A percentile compares a stretch with the other conserved stretches of the same genome.
These are phyloP conservation scores for Morphnarchus princeps DNA, from an alignment of 2,113 vertebrate species.

Conservation along the genomic window DNA sequence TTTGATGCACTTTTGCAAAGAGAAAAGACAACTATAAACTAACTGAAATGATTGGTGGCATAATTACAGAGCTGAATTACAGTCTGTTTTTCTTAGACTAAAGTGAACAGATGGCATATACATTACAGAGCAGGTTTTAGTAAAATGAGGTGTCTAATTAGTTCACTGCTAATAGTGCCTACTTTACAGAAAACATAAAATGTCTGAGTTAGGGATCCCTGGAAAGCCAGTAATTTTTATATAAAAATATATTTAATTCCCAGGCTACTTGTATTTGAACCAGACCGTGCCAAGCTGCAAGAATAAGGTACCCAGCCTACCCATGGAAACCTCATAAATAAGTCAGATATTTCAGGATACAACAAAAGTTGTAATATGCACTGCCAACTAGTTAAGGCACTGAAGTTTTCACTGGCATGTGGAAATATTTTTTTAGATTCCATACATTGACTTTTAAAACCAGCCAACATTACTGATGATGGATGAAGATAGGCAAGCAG, in stretches of 20 bases:
- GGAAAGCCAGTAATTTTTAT: neutral
- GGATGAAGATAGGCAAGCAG: neutral
- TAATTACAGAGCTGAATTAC: constrained; percentile 21
- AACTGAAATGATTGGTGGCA: neutral
- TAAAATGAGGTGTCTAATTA: constrained; percentile 26
- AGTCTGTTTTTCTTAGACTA: neutral
- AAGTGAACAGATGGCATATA: constrained; percentile 27
- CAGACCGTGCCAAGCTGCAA: neutral
- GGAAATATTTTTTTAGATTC: neutral
- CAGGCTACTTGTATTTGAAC: neutral
- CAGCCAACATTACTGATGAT: neutral
- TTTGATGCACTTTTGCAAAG: neutral
- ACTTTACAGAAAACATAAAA: neutral
- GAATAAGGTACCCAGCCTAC: neutral
- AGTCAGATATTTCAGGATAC: neutral
- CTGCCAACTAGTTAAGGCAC: neutral
- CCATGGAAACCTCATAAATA: neutral
- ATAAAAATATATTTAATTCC: neutral
- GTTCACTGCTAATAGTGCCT: neutral
- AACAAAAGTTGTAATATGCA: neutral
- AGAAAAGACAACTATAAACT: neutral
- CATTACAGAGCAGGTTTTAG: constrained; percentile 19
- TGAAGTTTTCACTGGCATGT: neutral
- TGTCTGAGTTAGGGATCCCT: neutral
- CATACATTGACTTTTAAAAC: neutral